These are phyloP conservation scores for Acleris literana DNA, from an alignment of 2,888 invertebrate species.

Conservation along the genomic window DNA sequence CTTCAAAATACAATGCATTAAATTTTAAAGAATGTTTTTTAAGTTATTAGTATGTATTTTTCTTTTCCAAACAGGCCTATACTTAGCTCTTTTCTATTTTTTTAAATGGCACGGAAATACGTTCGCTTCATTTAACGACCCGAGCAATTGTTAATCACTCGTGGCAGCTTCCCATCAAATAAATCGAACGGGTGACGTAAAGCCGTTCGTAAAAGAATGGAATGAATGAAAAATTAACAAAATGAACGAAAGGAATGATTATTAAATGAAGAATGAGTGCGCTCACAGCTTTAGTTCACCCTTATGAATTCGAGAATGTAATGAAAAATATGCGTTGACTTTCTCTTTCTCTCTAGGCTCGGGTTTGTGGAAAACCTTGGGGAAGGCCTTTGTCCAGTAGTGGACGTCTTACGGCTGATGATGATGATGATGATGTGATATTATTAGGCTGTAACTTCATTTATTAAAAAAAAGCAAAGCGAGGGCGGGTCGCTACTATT, in stretches of 20 bases:
- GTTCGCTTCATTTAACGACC: constrained; percentile 13
- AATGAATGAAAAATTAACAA: constrained; percentile 16
- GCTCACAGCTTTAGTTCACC: too few relatives aligned
- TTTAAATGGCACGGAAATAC: constrained; percentile 12
- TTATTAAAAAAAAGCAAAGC: too few relatives aligned
- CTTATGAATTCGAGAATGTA: too few relatives aligned
- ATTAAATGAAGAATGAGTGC: constrained; percentile 10
- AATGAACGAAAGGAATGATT: constrained; percentile 24
- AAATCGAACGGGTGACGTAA: constrained; percentile 52
- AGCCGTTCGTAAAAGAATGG: constrained; percentile 36
- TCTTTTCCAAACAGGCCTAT: background rate
- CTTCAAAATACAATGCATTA: background rate
- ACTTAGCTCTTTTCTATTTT: background rate
- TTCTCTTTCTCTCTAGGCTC: too few relatives aligned
- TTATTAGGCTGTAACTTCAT: too few relatives aligned
- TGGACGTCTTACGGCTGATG: too few relatives aligned
- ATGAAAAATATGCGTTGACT: too few relatives aligned
- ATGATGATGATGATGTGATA: too few relatives aligned
- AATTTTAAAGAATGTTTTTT: background rate
- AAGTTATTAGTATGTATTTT: background rate
- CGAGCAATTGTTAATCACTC: constrained; percentile 47
- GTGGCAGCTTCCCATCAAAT: constrained; percentile 49
- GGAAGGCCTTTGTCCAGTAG: too few relatives aligned
- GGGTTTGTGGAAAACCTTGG: too few relatives aligned
- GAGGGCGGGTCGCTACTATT: too few relatives aligned